Base-by-base conservation (phyloP, 1,140 invertebrate species). In the Rhagoletis pomonella region DNA sequence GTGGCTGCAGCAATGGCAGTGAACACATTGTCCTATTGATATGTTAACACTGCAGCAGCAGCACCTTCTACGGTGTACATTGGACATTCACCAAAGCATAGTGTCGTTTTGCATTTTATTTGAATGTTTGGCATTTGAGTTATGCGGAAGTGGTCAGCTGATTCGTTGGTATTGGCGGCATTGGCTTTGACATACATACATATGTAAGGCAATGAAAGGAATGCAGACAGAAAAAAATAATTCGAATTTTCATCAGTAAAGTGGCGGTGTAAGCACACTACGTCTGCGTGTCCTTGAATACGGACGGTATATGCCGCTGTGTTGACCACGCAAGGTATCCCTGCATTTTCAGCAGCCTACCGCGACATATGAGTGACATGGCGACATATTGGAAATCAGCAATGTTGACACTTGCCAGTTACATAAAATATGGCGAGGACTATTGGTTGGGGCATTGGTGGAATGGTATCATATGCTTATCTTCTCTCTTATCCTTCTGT, bases 341-440 rank as follows among this genome's bases (percentile, higher is more conserved):
- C 5, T 2, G 9, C n/a, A 42, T 2, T 67, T 42, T 42, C 3
- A 29, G 7, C 14, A 19, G 29, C 42, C 73, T n/a, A 7, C 47
- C 73, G 44, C 1, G n/a, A n/a, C 47, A n/a, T 81, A 55, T 29
- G 73, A 81, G 73, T 81, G 73, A 81, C 47, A 81, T 81, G 73
- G 50, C 73, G 50, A 81, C 73, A 81, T 81, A 81, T 81, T 81
- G 73, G 73, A 81, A 81, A 81, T 81, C 73, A 55, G 73, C 73
- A 17, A 81, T 81, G 73, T 81, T 55, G 73, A 55, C 73, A 81
- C 6, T 55, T 81, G 73, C 47, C 73, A 81, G 47, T 81, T 81
- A 81, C 73, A 81, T 81, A 47, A 81, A 55, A 55, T 81, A 81
- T 81, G 73, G 55, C 50, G 10, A 17, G 14, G 4, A 44, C 5